Evolutionary conservation across 2,888 invertebrate genomes (phyloP).

Genomic region (Brachyptera putata): DNA sequence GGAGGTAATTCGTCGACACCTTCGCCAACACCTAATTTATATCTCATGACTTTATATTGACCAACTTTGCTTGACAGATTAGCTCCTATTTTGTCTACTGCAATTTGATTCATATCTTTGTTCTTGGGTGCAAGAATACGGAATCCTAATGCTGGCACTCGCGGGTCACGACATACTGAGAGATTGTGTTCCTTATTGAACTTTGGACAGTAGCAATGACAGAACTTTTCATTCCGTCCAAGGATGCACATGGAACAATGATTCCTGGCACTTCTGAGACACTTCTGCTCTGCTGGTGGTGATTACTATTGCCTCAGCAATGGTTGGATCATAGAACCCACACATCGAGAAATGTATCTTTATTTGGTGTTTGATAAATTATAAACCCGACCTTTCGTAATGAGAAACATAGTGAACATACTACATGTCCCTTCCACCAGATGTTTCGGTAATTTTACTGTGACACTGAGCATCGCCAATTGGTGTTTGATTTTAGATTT

Average conservation of each 20-base stretch:
- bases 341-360: constrained; percentile 55
- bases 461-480: no score
- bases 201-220: not conserved
- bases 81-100: constrained; percentile 35
- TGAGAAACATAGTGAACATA: constrained; percentile 82
- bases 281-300: no score
- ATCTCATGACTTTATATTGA: constrained; percentile 61
- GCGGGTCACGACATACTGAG: constrained; percentile 60
- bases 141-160: constrained; percentile 59
- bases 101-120: constrained; percentile 40
- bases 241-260: not conserved
- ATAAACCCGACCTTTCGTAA: constrained; percentile 74
- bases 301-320: not conserved
- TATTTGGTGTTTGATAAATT: constrained; percentile 58
- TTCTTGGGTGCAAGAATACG: constrained; percentile 54
- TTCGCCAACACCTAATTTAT: constrained; percentile 81
- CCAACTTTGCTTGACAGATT: not conserved
- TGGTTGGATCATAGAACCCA: constrained; percentile 52
- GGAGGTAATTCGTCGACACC: constrained; percentile 75
- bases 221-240: not conserved
- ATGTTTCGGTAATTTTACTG: no score
- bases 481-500: no score
- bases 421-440: constrained; percentile 58
- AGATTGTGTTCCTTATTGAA: constrained; percentile 28
- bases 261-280: not conserved